Conservation (phyloP, 1,140 invertebrate genomes). For the Zaprionus ghesquierei region DNA sequence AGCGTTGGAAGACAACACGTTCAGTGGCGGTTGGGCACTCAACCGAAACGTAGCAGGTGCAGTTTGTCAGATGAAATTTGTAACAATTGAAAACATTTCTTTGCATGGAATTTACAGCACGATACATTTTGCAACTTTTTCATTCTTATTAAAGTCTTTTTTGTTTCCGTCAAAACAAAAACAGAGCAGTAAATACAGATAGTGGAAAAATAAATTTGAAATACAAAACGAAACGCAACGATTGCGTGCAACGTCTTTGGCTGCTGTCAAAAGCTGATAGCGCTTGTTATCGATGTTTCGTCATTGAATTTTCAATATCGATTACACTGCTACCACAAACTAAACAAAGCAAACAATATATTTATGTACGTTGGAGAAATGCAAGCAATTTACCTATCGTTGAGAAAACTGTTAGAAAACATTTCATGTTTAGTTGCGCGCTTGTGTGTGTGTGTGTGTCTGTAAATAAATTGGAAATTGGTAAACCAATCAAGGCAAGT, state of each 20-base stretch:
- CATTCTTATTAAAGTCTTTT: neutral
- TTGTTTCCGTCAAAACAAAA: neutral
- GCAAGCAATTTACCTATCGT: neutral
- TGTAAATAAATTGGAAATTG: neutral
- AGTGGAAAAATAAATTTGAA: neutral
- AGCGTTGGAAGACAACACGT: neutral
- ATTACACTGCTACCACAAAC: neutral
- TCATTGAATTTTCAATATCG: neutral
- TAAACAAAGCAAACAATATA: neutral
- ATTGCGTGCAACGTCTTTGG: neutral
- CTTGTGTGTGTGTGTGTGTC: neutral
- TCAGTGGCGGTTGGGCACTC: neutral
- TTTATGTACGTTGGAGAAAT: neutral
- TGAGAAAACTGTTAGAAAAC: neutral
- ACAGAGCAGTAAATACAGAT: neutral
- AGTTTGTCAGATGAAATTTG: neutral
- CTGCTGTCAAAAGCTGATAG: constrained; percentile 7
- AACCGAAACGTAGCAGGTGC: constrained; percentile 24
- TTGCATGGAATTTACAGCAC: neutral
- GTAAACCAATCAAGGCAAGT: neutral
- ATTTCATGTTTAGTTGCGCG: neutral
- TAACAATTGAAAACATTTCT: neutral
- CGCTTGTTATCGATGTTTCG: constrained; percentile 6
- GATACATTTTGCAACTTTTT: neutral
- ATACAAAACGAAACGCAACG: neutral